Evolutionary conservation across 2,888 invertebrate genomes (phyloP), one percentile per base, ranked within the genome.

Genomic region (Nymphalis urticae): DNA sequence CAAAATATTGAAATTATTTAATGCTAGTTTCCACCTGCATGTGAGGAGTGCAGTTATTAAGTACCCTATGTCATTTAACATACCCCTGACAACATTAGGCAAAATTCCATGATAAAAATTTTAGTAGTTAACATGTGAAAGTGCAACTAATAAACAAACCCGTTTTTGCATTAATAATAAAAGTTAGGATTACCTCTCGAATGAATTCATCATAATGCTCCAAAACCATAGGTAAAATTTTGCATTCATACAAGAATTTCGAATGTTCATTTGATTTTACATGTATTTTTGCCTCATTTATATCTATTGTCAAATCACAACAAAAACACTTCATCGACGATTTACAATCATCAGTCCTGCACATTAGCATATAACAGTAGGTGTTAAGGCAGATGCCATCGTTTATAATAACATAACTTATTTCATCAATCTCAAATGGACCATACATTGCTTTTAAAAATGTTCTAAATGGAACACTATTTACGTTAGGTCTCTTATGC

Each of bases 101-200:
- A 6, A 32, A 32, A 6, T 1, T 32, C 27, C 5, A 32, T 6
- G 5, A 27, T 4, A 27, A 27, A 2, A 27, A 27, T 1, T 27
- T 27, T 27, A 27, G 3, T 24, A 24, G 24, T 1, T 24, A 1
- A 24, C 24, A 24, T 24, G 24, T 24, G 24, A 24, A 24, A 24
- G 24, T 24, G 2, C 24, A 24, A 24, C 3, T 2, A 24, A 1
- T 3, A 24, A 24, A 24, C 24, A 24, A 24, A n/a, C n/a, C n/a
- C n/a, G n/a, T n/a, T n/a, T n/a, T n/a, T n/a, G n/a, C n/a, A n/a
- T n/a, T n/a, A n/a, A 27, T 27, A 3, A 27, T 27, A 27, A 27
- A 27, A 27, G 27, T 32, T 0, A 32, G 27, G 6, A 53, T 53
- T 77, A 89, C 89, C 82, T 87, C 80, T 80, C 89, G 80, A 13